A percentile compares a stretch with the other conserved stretches of the same genome.
Conservation (phyloP, 2,113 vertebrate species). For the Todiramphus saurophagus region DNA sequence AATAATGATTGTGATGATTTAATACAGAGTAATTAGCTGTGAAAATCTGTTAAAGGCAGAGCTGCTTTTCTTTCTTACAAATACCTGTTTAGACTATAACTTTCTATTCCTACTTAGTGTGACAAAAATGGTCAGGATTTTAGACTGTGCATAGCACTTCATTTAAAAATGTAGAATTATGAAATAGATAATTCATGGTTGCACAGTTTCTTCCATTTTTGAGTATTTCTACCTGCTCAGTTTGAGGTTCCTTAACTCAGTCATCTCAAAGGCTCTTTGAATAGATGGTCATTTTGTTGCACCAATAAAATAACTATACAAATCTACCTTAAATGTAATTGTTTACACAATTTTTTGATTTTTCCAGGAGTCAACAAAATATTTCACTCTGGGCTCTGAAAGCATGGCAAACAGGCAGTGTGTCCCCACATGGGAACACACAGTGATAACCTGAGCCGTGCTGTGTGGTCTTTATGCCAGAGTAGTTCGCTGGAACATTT, state of each 20-base stretch:
- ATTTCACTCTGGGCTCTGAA: not conserved
- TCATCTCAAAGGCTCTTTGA: not conserved
- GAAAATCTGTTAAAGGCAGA: not conserved
- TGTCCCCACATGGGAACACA: not conserved
- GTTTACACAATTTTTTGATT: not conserved
- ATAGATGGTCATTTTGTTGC: not conserved
- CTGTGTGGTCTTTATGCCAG: fast-evolving
- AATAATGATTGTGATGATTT: not conserved
- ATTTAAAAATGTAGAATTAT: not conserved
- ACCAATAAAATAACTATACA: not conserved
- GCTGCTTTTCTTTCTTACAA: not conserved
- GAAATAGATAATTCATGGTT: not conserved
- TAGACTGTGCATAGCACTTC: not conserved
- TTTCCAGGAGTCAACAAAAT: not conserved
- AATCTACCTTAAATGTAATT: not conserved
- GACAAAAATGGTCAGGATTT: not conserved
- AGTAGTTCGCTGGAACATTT: not conserved
- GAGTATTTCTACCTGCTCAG: not conserved
- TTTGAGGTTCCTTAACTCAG: not conserved
- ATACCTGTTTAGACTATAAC: not conserved
- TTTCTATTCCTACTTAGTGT: not conserved
- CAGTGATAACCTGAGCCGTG: not conserved
- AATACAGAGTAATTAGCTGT: not conserved
- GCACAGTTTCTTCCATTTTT: not conserved
- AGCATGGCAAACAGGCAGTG: not conserved